These are phyloP conservation scores for Argyresthia albistria DNA, from an alignment of 2,888 invertebrate species.

Conservation along the genomic window DNA sequence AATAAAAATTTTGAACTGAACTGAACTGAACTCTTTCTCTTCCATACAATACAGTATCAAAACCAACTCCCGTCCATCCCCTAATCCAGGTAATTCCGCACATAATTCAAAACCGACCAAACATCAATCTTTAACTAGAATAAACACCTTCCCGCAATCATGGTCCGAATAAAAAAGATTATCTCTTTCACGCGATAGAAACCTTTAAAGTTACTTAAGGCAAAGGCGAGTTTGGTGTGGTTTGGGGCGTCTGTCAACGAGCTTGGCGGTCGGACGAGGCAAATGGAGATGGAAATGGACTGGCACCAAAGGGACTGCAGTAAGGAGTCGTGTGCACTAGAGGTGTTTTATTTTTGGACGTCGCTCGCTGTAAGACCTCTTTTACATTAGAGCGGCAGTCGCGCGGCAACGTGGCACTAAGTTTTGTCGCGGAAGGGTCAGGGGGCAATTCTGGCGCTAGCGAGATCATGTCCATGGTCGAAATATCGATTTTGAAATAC, in stretches of 20 bases:
- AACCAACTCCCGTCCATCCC: neutral
- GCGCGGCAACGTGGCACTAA: no score
- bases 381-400: no score
- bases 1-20: no score
- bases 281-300: slow-evolving; percentile 11
- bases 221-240: neutral
- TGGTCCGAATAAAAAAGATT: slow-evolving; percentile 2
- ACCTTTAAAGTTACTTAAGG: neutral
- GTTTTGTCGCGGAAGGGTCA: no score
- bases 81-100: neutral
- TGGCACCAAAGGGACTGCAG: slow-evolving; percentile 6
- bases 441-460: no score
- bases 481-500: no score
- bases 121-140: slow-evolving; percentile 1
- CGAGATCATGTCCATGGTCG: no score
- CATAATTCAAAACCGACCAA: neutral
- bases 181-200: neutral
- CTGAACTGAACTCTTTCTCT: no score
- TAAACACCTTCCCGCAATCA: slow-evolving; percentile 1
- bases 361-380: no score
- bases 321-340: neutral
- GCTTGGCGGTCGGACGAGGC: slow-evolving; percentile 7
- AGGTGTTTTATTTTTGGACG: neutral
- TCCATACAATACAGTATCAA: no score
- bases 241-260: neutral